Evolutionary conservation across 2,797 vertebrate genomes (phyloP).

Genomic region (Mormyrus proboscirostris): DNA sequence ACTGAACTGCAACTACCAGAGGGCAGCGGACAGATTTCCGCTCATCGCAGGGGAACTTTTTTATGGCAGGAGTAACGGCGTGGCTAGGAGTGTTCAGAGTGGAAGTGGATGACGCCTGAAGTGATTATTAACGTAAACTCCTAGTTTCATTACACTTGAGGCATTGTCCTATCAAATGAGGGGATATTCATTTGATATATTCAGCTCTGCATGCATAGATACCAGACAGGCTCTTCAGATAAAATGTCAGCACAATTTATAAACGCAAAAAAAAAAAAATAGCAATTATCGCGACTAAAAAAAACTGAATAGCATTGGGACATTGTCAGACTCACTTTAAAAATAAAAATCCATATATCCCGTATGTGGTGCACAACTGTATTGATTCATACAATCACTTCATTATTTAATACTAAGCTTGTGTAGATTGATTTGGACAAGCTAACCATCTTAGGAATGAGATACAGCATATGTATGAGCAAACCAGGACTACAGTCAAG

Average conservation of each 20-base stretch:
- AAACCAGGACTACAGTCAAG: not conserved
- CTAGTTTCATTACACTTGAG: not conserved
- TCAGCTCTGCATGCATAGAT: not conserved
- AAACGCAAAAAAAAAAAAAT: not conserved
- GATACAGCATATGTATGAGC: not conserved
- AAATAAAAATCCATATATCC: not conserved
- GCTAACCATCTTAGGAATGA: not conserved
- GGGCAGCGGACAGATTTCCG: not conserved
- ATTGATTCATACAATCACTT: not conserved
- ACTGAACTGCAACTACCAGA: slow-evolving; percentile 22
- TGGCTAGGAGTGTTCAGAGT: not conserved
- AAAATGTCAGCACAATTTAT: not conserved
- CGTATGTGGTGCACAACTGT: not conserved
- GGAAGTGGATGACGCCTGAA: not conserved
- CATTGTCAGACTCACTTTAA: not conserved
- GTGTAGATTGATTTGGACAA: not conserved
- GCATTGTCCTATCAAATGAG: not conserved
- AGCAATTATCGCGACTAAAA: not conserved
- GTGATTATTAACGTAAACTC: not conserved
- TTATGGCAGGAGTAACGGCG: not conserved
- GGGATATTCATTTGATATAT: not conserved
- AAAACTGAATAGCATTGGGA: not conserved
- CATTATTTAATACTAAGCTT: not conserved
- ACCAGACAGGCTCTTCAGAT: not conserved
- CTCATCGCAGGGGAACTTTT: not conserved